Conservation (phyloP, 2,797 vertebrate genomes). For the Coccyzus lansbergi region DNA sequence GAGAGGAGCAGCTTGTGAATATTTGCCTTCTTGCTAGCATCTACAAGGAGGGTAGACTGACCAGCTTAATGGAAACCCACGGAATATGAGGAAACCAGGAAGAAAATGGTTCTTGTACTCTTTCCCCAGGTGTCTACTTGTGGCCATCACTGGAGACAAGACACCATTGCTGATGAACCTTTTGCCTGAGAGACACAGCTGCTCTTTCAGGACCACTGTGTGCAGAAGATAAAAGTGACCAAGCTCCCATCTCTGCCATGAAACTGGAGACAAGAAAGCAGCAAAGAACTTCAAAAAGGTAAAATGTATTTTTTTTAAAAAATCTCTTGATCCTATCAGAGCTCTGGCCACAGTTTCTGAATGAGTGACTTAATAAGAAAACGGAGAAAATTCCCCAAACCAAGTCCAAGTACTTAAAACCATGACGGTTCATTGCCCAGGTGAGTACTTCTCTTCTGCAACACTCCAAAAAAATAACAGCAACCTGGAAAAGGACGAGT, state of each 20-base stretch:
- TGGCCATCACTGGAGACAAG: not conserved
- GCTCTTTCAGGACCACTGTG: not conserved
- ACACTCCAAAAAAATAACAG: not conserved
- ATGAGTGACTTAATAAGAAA: not conserved
- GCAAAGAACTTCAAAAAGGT: not conserved
- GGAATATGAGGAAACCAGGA: not conserved
- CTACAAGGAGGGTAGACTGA: not conserved
- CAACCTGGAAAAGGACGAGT: not conserved
- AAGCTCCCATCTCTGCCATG: not conserved
- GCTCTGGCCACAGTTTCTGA: not conserved
- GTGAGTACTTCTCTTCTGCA: not conserved
- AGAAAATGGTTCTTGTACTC: not conserved
- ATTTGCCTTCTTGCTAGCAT: not conserved
- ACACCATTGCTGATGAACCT: fast-evolving
- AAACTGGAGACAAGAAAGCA: not conserved
- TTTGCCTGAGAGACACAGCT: not conserved
- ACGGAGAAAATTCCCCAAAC: not conserved
- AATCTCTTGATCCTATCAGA: not conserved
- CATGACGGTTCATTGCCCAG: not conserved
- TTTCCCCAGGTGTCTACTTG: not conserved
- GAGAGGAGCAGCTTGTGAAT: not conserved
- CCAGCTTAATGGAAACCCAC: not conserved
- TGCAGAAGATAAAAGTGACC: not conserved
- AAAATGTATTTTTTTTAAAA: not conserved
- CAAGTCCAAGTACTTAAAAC: not conserved